Base-by-base conservation (phyloP, 2,797 vertebrate species). In the Vultur gryphus region DNA sequence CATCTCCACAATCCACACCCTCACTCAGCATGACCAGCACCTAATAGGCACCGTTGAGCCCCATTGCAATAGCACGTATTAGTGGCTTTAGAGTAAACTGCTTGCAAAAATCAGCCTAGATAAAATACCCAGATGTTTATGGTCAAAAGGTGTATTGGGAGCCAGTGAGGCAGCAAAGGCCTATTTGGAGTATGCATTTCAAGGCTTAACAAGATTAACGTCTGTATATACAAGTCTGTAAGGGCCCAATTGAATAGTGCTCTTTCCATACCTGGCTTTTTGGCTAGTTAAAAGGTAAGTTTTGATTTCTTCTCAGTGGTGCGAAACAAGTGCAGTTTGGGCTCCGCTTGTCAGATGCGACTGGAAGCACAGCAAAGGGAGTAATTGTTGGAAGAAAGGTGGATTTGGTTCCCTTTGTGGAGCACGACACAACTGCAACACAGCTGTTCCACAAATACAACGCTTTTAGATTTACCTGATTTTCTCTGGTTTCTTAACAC, bases 121-220 rank as follows among this genome's bases (percentile, higher is more conserved):
- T 97, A 94, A 97, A 97, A 94, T 69, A 95, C 70, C 92, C 93
- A 89, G 81, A 94, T 93, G 94, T 97, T 95, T 95, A 96, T 92
- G 93, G 88, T 33, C 96, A 94, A 61, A 93, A 95, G 78, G 93
- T 90, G 96, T 41, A 93, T 91, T 95, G 94, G 97, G 94, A 97
- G 90, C 73, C 81, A 37, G 90, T 19, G 59, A 97, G 92, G 93
- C 95, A 94, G 92, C 46, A 21, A 72, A 92, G 88, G 88, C 84
- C 94, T 87, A 18, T 96, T 96, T 92, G 87, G 83, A 87, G 67
- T 20, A 9, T 7, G 88, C 0, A 8, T 89, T 94, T 77, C 55
- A 66, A 84, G 76, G 70, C 84, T 95, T 92, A 89, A 81, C 70
- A 88, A 94, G 93, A 90, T 93, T 55, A 96, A 96, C 15, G 3